Base-by-base conservation (phyloP, 2,797 vertebrate genomes). In the Trachops cirrhosus region DNA sequence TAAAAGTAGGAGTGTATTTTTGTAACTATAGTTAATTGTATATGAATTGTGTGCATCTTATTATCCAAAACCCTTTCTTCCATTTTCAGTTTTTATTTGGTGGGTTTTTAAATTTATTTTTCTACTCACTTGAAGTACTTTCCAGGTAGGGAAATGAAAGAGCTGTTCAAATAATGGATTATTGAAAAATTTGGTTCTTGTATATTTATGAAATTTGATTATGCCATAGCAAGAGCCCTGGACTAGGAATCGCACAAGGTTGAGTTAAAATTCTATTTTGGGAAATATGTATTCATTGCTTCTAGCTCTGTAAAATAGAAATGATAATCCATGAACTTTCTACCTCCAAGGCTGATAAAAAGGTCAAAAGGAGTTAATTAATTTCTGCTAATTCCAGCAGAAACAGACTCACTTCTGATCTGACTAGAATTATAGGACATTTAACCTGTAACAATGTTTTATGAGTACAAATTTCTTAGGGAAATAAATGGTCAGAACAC, bases 401-500 rank as follows among this genome's bases (percentile, higher is more conserved):
- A 87, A 92, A 80, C 3, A 84, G 41, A 75, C 21, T 77, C 48
- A 93, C 19, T 91, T 93, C 64, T 74, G 39, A 92, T 93, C 91
- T 86, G 52, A 6, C 37, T 83, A 80, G 34, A 93, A 62, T 86
- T n/a, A 52, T 67, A 68, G 26, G 32, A 89, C 34, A 80, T 88
- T 89, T 95, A 94, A 75, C 54, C 44, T 64, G 9, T 94, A 71
- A 71, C 91, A 86, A 52, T 86, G 46, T 18, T 82, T 95, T 89
- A 15, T 6, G 52, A 86, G 29, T 92, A 50, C 19, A 94, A 54
- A 92, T 89, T 95, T 93, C 78, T 73, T 96, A 90, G 41, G 34
- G 34, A 93, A 84, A 85, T 59, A 95, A 94, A 54, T 88, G 67
- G 32, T 85, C 71, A 95, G 68, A 92, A 93, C 15, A 89, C 57